A percentile compares a stretch with the other conserved stretches of the same genome.
phyloP scores from a whole-genome alignment of 2,888 invertebrate species.

The Enchytraeus crypticus region DNA sequence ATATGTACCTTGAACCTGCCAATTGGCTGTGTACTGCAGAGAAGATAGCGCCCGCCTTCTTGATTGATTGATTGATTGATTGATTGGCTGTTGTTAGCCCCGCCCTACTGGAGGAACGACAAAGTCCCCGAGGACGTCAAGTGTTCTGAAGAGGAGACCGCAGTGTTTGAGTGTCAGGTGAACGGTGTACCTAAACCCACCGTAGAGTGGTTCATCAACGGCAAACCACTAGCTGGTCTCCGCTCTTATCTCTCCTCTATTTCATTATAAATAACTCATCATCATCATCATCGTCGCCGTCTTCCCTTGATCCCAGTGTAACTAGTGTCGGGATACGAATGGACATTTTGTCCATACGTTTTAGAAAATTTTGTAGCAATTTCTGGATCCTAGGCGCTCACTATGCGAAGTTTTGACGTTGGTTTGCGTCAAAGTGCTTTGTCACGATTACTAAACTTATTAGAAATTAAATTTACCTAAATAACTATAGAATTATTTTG shows the following conservation, averaged over 20 bases:
- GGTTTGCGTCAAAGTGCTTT: too few relatives aligned
- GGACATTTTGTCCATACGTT: too few relatives aligned
- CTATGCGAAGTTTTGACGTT: too few relatives aligned
- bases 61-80: too few relatives aligned
- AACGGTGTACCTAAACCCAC: conserved; percentile 76
- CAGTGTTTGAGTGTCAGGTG: conserved; percentile 77
- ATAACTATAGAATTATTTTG: neutral
- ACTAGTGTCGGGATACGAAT: too few relatives aligned
- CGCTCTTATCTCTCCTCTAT: neutral
- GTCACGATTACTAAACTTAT: too few relatives aligned
- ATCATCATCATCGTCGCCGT: too few relatives aligned
- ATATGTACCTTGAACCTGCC: too few relatives aligned
- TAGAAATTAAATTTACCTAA: neutral
- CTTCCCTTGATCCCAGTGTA: too few relatives aligned
- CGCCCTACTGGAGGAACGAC: conserved; percentile 60
- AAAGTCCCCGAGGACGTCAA: conserved; percentile 73
- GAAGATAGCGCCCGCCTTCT: too few relatives aligned
- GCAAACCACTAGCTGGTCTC: conserved; percentile 57
- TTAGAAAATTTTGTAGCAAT: too few relatives aligned
- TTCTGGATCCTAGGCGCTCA: neutral
- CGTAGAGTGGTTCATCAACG: conserved; percentile 93
- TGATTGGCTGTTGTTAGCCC: conserved; percentile 48
- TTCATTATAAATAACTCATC: neutral
- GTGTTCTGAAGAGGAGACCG: conserved; percentile 82
- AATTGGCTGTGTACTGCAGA: too few relatives aligned